Base-by-base conservation (phyloP, 2,113 vertebrate genomes). In the Osmerus eperlanus region DNA sequence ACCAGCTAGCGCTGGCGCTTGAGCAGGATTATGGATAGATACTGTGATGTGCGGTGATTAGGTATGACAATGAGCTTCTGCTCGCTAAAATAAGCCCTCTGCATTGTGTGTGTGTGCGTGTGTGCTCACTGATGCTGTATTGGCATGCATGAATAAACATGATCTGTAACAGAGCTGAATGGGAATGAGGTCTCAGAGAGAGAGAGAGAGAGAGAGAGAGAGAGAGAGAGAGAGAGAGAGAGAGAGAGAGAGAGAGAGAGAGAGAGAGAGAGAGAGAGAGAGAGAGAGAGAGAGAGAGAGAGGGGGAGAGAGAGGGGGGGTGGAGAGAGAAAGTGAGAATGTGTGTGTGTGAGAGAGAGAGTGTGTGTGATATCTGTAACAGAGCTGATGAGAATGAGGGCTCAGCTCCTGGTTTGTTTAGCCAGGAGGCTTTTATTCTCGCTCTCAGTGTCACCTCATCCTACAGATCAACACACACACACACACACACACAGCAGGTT, bases 101-200 rank as follows among this genome's bases (percentile, higher is more conserved):
- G 14, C 54, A 62, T 70, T 59, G 53, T 66, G 61, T 69, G 73
- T 74, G 70, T 66, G 65, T 77, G 79, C 78, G 71, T 67, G 78
- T 65, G 75, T 71, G 74, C 70, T 59, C 81, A 68, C 84, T 83
- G 78, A 83, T 82, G 84, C 86, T 86, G 81, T 84, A 78, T 76
- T 78, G 87, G 84, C 81, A 91, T 83, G 87, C 90, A 90, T 90
- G 89, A 92, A 91, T 90, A 91, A 91, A 91, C 88, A 91, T 89
- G 81, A 91, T 84, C 87, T 89, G 85, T 89, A 87, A 91, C 83
- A 83, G 87, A 85, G 83, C 81, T 87, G 87, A 90, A 90, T 89
- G 81, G 83, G 81, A 90, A 90, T 89, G 87, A 90, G 83, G 74
- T 80, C 80, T 87, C 81, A 78, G 82, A 76, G 63, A 78, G 81